phyloP scores from a whole-genome alignment of 1,140 invertebrate species.

The Neodiprion pinetum region DNA sequence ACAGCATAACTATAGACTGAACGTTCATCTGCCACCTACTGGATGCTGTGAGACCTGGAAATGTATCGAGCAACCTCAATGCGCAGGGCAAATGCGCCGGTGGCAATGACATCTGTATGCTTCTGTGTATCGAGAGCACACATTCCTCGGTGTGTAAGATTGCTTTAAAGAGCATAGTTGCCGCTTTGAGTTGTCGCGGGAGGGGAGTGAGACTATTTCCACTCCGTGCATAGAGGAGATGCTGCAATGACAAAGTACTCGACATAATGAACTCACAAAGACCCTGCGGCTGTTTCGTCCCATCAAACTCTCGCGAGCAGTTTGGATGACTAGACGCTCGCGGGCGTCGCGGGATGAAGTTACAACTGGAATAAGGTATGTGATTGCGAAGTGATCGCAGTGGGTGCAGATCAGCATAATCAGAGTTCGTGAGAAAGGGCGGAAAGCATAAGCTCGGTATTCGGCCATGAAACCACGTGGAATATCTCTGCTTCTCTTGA shows the following conservation, averaged over 20 bases:
- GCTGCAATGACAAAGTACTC: slow-evolving; percentile 4
- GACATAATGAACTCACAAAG: slow-evolving; percentile 1
- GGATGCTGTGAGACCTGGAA: slow-evolving; percentile 54
- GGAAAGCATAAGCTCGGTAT: neutral
- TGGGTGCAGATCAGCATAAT: neutral
- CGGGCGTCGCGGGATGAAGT: neutral
- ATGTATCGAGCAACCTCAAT: slow-evolving; percentile 62
- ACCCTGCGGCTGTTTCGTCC: neutral
- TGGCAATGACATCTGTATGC: slow-evolving; percentile 7
- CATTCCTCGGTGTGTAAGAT: neutral
- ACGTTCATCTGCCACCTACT: slow-evolving; percentile 51
- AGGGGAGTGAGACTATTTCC: slow-evolving; percentile 5
- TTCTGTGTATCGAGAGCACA: neutral
- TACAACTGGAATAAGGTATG: neutral
- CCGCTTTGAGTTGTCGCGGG: neutral
- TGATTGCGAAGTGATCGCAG: neutral
- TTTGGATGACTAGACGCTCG: neutral
- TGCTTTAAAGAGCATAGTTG: neutral
- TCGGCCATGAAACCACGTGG: slow-evolving; percentile 47
- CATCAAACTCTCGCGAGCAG: neutral
- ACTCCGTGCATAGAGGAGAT: neutral
- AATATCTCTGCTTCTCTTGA: slow-evolving; percentile 41
- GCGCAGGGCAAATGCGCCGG: slow-evolving; percentile 58
- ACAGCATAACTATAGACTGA: neutral
- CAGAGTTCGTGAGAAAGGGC: too few relatives aligned